Evolutionary conservation across 2,888 invertebrate species (phyloP), one percentile per base, ranked within the genome.

Genomic region (Epicampocera succincta): DNA sequence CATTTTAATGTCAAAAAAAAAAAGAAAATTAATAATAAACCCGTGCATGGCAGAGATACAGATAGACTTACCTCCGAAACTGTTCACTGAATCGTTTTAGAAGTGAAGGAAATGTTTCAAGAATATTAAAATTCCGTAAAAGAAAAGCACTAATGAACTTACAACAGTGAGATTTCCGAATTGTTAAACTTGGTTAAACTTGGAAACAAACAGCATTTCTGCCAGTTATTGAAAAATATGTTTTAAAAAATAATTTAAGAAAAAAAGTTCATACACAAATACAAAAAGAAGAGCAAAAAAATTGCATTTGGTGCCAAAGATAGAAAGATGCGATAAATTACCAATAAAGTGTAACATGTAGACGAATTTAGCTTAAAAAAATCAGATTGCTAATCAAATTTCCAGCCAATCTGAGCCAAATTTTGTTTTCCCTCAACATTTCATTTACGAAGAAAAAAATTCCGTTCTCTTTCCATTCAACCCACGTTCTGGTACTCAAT

Each of bases 261-360:
- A 33, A 33, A 33, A 33, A 9, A 9, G 25, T 25, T 25, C 5
- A 25, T 25, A 25, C 25, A 3, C 25, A 25, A 2, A 25, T 25
- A 25, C 5, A 25, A 5, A 3, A 25, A 25, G 2, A 25, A 5
- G 2, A 25, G 2, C 3, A 25, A 2, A 25, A 12, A 19, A 17
- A 52, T 60, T 46, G 44, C 48, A 58, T 66, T 66, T 72, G 52
- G 42, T 73, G 77, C 56, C 68, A 68, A 73, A 72, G 72, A 72
- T 66, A 72, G 68, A 73, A 66, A 63, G 61, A 63, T 68, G 48
- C 56, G n/a, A 68, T 56, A 80, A 72, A 68, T 56, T 72, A 56
- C 50, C 56, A 58, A 42, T 65, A 58, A 63, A 66, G 72, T 79
- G 72, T 79, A 17, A 78, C 66, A 58, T 60, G 40, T 66, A 29